These are phyloP conservation scores for Turnix velox DNA, from an alignment of 2,113 vertebrate species.

Conservation along the genomic window DNA sequence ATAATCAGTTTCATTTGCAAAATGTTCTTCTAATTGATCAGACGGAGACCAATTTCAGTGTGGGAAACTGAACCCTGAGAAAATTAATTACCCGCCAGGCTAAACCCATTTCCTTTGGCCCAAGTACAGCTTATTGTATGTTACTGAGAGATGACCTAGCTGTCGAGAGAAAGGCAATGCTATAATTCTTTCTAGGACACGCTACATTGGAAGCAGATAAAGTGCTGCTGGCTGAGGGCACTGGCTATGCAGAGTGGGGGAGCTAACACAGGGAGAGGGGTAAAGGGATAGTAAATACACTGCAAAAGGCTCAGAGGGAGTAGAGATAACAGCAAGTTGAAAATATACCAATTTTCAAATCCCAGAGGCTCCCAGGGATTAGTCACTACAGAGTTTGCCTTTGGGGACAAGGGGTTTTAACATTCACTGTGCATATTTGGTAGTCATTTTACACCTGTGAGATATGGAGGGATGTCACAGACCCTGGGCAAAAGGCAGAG, in stretches of 20 bases:
- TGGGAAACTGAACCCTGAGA: constrained; percentile 63
- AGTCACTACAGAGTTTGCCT: background rate
- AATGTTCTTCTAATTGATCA: constrained; percentile 70
- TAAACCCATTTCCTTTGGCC: constrained; percentile 70
- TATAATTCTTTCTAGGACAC: constrained; percentile 47
- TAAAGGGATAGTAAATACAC: constrained; percentile 3
- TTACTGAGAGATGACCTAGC: constrained; percentile 53
- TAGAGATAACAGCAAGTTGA: constrained; percentile 5
- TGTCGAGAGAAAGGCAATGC: constrained; percentile 31
- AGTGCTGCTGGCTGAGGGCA: constrained; percentile 24
- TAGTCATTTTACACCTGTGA: background rate
- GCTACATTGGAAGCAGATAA: constrained; percentile 39
- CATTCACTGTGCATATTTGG: background rate
- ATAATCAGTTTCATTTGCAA: constrained; percentile 58
- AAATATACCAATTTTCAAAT: constrained; percentile 17
- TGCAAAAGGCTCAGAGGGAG: background rate
- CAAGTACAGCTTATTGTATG: constrained; percentile 64
- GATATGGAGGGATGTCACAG: background rate
- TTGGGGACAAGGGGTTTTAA: constrained; percentile 3
- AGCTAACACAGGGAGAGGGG: background rate
- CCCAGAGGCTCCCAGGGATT: background rate
- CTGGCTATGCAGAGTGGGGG: background rate
- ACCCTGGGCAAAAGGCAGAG: background rate
- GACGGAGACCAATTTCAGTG: constrained; percentile 63
- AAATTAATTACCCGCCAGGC: constrained; percentile 70